Base-by-base conservation (phyloP, 2,113 vertebrate genomes). In the Psophia crepitans region DNA sequence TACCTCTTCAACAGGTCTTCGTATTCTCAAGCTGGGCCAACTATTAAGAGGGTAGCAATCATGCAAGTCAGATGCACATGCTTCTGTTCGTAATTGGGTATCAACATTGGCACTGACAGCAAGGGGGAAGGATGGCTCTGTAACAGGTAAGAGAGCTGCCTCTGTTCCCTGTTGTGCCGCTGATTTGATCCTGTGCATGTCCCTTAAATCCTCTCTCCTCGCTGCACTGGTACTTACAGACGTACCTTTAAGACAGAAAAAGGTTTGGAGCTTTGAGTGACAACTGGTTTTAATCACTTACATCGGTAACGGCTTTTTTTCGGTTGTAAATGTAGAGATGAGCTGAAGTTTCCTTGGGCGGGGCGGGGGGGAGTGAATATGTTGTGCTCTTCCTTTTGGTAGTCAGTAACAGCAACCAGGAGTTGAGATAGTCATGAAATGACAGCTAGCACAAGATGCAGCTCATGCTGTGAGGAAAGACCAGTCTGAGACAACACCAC, bases 1-100 rank as follows among this genome's bases (percentile, higher is more conserved):
- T 17, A 49, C 2, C 58, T 77, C 39, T 84, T 71, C 39, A 64
- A 27, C 6, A 60, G 20, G 9, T 54, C 32, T 61, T 84, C n/a
- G 32, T 15, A 23, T 16, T 39, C 73, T 81, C 43, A 71, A 87
- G 51, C 24, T n/a, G 33, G 32, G 44, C 17, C 64, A 78, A 2
- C 56, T 60, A 30, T 58, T 51, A 22, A 24, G 41, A 46, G 20
- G 32, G 37, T 39, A 82, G 78, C 28, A 41, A 35, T 11, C 17
- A 30, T 0, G 1, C 1, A 4, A 46, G 24, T 56, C 22, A n/a
- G 41, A 37, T 2, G 3, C 28, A 39, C 13, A 9, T 0, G 0
- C 24, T 14, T 93, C 14, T 65, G 24, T 77, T 44, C 57, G 28
- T 32, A 89, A 44, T 4, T n/a, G 22, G 24, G 5, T 49, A 54